Percentiles rank a stretch among this genome's conserved stretches.
phyloP scores from a whole-genome alignment of 2,888 invertebrate species.

The Junonia oenone region DNA sequence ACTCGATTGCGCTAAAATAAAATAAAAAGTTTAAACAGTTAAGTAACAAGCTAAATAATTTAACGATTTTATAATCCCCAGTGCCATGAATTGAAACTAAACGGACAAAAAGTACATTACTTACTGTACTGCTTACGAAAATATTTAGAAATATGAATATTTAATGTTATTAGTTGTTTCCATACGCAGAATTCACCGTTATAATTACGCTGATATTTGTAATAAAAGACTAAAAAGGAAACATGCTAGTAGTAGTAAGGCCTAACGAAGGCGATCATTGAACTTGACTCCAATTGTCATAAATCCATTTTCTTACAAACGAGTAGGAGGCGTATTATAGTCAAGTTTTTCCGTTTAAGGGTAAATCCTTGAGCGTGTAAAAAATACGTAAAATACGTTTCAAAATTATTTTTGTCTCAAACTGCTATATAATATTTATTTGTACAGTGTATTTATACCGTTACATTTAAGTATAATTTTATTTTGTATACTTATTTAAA shows the following conservation, averaged over 20 bases:
- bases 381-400: neutral
- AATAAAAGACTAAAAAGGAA: slow-evolving; percentile 10
- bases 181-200: neutral
- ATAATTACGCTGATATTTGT: neutral
- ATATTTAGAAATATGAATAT: neutral
- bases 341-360: slow-evolving; percentile 6
- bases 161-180: neutral
- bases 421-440: neutral
- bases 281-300: slow-evolving; percentile 38
- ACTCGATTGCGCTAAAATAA: neutral
- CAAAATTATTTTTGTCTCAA: neutral
- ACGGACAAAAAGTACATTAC: neutral
- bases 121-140: neutral
- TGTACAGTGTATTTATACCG: neutral
- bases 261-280: slow-evolving; percentile 39
- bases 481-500: slow-evolving; percentile 13
- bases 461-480: neutral
- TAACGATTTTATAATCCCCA: neutral
- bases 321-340: slow-evolving; percentile 45
- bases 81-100: slow-evolving; percentile 11
- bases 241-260: slow-evolving; percentile 2
- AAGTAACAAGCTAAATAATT: neutral
- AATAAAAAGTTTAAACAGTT: neutral
- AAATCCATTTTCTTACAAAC: slow-evolving; percentile 40
- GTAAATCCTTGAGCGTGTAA: neutral